Percentiles rank a stretch among this genome's conserved stretches.
These are phyloP conservation scores for Epicauta chinensis DNA, from an alignment of 1,140 invertebrate species.

Conservation along the genomic window DNA sequence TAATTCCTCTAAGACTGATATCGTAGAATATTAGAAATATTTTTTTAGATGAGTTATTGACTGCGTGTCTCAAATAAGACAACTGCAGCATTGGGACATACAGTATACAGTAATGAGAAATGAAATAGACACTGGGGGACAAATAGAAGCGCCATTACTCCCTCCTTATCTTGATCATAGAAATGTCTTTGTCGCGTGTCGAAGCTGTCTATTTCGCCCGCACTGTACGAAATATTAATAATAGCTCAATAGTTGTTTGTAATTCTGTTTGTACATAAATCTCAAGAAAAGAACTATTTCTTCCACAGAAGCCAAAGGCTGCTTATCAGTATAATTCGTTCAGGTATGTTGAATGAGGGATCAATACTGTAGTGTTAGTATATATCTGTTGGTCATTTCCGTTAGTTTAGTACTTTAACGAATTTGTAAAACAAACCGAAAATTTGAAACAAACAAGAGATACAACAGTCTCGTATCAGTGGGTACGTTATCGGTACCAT, in stretches of 20 bases:
- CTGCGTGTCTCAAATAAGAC: neutral
- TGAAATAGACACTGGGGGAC: no score
- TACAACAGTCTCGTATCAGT: neutral
- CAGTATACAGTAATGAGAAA: no score
- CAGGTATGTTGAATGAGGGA: slow-evolving; percentile 41
- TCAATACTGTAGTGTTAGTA: slow-evolving; percentile 36
- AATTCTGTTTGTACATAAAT: slow-evolving; percentile 21
- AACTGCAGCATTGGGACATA: no score
- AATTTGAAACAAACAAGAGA: no score
- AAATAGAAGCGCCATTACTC: no score
- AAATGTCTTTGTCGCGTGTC: no score
- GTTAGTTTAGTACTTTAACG: no score
- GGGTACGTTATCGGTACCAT: slow-evolving; percentile 13
- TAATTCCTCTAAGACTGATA: neutral
- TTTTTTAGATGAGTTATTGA: neutral
- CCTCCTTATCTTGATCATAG: no score
- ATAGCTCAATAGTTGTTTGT: slow-evolving; percentile 20
- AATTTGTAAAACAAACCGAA: no score
- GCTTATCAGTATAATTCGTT: slow-evolving; percentile 36
- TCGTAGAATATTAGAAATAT: neutral
- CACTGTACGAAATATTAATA: no score
- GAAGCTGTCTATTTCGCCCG: no score
- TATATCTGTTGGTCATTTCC: slow-evolving; percentile 15
- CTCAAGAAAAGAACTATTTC: slow-evolving; percentile 17
- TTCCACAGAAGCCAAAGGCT: slow-evolving; percentile 22